A percentile compares a stretch with the other conserved stretches of the same genome.
phyloP scores from a whole-genome alignment of 2,797 vertebrate species.

The Gymnoscopelus microlampas region DNA sequence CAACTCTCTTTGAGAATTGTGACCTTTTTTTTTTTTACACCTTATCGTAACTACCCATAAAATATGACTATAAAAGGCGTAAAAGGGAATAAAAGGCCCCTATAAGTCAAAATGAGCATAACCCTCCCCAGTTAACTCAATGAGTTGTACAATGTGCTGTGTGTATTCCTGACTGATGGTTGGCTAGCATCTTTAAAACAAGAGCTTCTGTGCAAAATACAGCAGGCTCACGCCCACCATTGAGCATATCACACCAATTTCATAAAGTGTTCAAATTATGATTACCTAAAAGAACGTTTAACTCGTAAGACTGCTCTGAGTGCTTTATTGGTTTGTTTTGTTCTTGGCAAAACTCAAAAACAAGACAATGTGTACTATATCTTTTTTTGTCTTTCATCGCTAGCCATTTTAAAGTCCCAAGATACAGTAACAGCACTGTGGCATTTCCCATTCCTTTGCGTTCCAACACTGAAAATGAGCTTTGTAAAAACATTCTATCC shows the following conservation, averaged over 20 bases:
- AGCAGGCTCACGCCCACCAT: neutral
- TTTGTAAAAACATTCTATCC: conserved; percentile 5
- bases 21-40: conserved; percentile 50
- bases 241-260: too few species aligned
- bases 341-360: neutral
- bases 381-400: neutral
- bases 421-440: neutral
- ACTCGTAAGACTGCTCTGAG: too few species aligned
- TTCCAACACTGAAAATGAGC: conserved; percentile 2
- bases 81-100: conserved; percentile 39
- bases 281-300: too few species aligned
- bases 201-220: neutral
- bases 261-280: too few species aligned
- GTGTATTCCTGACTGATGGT: conserved; percentile 20
- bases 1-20: conserved; percentile 45
- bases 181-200: conserved; percentile 16
- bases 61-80: conserved; percentile 47
- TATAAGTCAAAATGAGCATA: conserved; percentile 48
- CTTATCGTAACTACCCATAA: conserved; percentile 55
- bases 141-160: conserved; percentile 23
- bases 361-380: neutral
- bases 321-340: too few species aligned
- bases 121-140: conserved; percentile 55
- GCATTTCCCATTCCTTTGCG: conserved; percentile 2
- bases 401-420: neutral